phyloP scores from a whole-genome alignment of 2,797 vertebrate genomes.

The Hyperoplus immaculatus region DNA sequence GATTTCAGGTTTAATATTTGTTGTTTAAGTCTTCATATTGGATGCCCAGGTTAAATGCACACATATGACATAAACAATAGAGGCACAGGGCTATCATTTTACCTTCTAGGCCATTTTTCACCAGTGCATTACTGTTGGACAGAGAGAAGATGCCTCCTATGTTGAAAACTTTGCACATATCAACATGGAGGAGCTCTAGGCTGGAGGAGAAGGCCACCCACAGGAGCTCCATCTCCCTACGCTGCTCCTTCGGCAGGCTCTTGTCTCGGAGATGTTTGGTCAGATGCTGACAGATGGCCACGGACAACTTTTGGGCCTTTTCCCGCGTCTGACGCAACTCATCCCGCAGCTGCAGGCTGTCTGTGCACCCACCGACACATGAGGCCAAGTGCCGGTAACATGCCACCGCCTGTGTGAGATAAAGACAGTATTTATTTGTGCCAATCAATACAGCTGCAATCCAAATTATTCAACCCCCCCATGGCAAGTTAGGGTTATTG shows the following conservation, averaged over 20 bases:
- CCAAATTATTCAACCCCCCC: no score
- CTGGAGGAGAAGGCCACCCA: conserved; percentile 90
- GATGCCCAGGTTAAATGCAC: not conserved
- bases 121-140: conserved; percentile 63
- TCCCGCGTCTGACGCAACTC: conserved; percentile 85
- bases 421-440: not conserved
- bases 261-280: conserved; percentile 84
- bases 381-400: conserved; percentile 87
- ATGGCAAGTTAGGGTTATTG: no score
- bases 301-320: conserved; percentile 80
- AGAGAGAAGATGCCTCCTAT: conserved; percentile 79
- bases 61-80: not conserved
- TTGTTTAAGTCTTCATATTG: not conserved
- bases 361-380: conserved; percentile 84
- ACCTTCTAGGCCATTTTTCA: conserved; percentile 89
- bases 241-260: conserved; percentile 76
- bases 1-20: not conserved
- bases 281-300: conserved; percentile 75
- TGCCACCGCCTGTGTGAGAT: conserved; percentile 83
- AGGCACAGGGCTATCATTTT: conserved; percentile 12
- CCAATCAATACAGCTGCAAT: not conserved
- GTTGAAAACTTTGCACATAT: conserved; percentile 88
- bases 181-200: conserved; percentile 86
- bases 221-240: conserved; percentile 84
- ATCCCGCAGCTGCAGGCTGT: conserved; percentile 82